phyloP scores from a whole-genome alignment of 2,888 invertebrate genomes.

The Cosmia trapezina region DNA sequence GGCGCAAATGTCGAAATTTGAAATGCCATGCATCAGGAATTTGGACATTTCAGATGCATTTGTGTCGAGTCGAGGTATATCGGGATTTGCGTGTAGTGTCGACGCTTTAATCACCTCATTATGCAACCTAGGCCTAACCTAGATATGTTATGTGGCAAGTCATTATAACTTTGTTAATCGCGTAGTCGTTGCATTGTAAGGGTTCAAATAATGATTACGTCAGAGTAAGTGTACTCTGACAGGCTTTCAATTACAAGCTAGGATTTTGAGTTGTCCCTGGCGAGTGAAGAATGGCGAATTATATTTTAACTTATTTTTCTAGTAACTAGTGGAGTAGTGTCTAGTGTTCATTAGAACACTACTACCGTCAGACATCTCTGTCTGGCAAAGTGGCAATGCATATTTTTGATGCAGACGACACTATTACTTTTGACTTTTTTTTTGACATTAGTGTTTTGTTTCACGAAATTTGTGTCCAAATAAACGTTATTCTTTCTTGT shows the following conservation, averaged over 20 bases:
- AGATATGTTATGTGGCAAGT: background rate
- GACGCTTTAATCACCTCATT: background rate
- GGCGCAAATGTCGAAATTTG: background rate
- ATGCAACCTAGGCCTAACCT: background rate
- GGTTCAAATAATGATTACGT: conserved; percentile 3
- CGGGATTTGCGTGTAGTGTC: background rate
- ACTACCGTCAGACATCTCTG: too few relatives aligned
- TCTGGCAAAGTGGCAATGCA: too few relatives aligned
- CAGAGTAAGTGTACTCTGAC: background rate
- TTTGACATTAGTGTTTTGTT: too few relatives aligned
- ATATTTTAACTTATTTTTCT: too few relatives aligned
- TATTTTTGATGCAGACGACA: too few relatives aligned
- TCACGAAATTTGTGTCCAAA: too few relatives aligned
- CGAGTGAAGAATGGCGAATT: too few relatives aligned
- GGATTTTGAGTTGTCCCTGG: background rate
- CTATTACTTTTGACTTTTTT: too few relatives aligned
- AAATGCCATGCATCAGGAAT: background rate
- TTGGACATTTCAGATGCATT: background rate
- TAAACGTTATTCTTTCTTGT: too few relatives aligned
- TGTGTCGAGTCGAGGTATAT: background rate
- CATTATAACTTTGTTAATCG: background rate
- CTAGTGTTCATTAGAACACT: too few relatives aligned
- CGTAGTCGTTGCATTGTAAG: background rate
- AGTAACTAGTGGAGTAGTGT: too few relatives aligned
- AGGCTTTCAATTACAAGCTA: background rate